These are phyloP conservation scores for Malurus elegans DNA, from an alignment of 2,113 vertebrate species.

Conservation along the genomic window DNA sequence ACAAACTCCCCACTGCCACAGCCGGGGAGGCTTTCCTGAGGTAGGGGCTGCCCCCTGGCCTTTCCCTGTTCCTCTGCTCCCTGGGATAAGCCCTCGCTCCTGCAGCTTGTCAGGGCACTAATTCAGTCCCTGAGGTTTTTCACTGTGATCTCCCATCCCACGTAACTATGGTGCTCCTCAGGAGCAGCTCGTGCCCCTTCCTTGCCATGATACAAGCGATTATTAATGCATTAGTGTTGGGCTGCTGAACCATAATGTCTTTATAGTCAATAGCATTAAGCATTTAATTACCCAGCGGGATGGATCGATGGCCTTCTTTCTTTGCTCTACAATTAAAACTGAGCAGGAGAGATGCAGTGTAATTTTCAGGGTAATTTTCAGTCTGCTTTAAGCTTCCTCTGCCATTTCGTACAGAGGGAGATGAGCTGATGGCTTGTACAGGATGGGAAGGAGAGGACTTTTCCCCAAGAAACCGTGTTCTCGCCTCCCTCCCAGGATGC, in stretches of 20 bases:
- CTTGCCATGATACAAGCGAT: not conserved
- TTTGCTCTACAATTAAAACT: conserved; percentile 30
- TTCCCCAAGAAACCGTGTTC: not conserved
- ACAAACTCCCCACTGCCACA: not conserved
- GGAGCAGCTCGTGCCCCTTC: not conserved
- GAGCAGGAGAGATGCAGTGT: not conserved
- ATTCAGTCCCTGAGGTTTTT: not conserved
- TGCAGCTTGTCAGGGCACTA: not conserved
- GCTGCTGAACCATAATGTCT: conserved; percentile 18
- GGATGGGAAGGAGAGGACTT: not conserved
- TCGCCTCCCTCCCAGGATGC: not conserved
- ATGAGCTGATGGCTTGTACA: not conserved
- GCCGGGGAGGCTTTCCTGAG: not conserved
- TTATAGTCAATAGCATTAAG: conserved; percentile 34
- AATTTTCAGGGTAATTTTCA: not conserved
- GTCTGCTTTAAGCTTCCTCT: not conserved
- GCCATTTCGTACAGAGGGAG: fast-evolving
- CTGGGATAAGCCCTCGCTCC: fast-evolving
- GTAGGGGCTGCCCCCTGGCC: not conserved
- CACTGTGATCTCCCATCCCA: not conserved
- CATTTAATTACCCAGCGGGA: conserved; percentile 38
- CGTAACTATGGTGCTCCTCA: fast-evolving
- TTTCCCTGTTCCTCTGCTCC: not conserved
- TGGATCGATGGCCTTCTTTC: conserved; percentile 13
- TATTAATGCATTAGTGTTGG: conserved; percentile 31